Base-by-base conservation (phyloP, 2,888 invertebrate genomes). In the Rhagonycha lutea region DNA sequence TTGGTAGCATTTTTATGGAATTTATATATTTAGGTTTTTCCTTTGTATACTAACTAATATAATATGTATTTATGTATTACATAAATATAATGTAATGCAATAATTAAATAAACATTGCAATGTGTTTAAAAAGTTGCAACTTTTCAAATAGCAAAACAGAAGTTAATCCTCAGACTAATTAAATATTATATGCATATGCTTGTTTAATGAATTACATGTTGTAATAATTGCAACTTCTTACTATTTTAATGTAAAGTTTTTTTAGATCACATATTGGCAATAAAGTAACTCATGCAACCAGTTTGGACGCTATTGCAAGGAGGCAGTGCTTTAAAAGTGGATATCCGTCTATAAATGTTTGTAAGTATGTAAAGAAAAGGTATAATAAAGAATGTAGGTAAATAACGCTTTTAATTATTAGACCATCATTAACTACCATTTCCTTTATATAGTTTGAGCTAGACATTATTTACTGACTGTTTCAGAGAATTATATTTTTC, bases 301-400 rank as follows among this genome's bases (percentile, higher is more conserved):
- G 91, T 81, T 85, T 91, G 83, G 91, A 91, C 83, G 90, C 91
- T 75, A 91, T 91, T 82, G 90, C 91, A 73, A 88, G 88, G 80
- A 85, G 89, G 78, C 88, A 88, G 75, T 87, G 87, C 82, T 88
- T 88, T 83, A 85, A 85, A 82, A 85, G 84, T 73, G 87, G 88
- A 83, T 90, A 89, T 83, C 90, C 91, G 79, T 90, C 90, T 82
- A 89, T 91, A 87, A 90, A 89, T 86, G 89, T 90, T 84, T 89
- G 91, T 91, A 89, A 90, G 91, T 89, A 81, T 65, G 26, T 24
- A 65, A 24, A 65, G 12, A 47, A 47, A 47, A 8, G 47, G 47
- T 47, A 47, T 47, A 47, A 47, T 47, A 47, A 47, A 47, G 47
- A 47, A 47, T 47, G 47, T n/a, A 47, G 47, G 47, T 47, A 47